phyloP scores from a whole-genome alignment of 2,113 vertebrate genomes.

The Cyanistes caeruleus region DNA sequence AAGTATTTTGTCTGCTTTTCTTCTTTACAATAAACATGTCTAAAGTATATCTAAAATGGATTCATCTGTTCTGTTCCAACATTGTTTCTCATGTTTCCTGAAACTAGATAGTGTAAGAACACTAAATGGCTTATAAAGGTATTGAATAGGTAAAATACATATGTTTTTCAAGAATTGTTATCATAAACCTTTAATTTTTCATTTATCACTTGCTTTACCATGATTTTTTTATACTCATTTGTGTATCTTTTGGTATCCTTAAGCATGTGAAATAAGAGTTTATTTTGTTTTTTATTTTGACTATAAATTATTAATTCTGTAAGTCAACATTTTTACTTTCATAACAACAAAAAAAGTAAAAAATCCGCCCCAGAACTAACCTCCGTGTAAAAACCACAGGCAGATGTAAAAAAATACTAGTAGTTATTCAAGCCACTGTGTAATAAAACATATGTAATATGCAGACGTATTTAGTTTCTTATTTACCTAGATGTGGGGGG shows the following conservation, averaged over 20 bases:
- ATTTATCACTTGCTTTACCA: not conserved
- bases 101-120: not conserved
- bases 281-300: not conserved
- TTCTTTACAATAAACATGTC: slow-evolving; percentile 74
- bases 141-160: not conserved
- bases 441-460: not conserved
- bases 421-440: not conserved
- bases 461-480: not conserved
- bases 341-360: not conserved
- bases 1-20: slow-evolving; percentile 71
- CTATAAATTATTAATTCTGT: not conserved
- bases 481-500: not conserved
- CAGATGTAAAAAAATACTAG: not conserved
- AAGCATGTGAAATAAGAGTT: not conserved
- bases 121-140: not conserved
- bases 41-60: slow-evolving; percentile 55
- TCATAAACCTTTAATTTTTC: not conserved
- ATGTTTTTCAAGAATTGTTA: not conserved
- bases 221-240: not conserved
- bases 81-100: not conserved
- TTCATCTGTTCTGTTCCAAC: slow-evolving; percentile 73
- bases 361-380: not conserved
- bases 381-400: not conserved
- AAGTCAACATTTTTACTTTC: not conserved
- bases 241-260: not conserved